Evolutionary conservation across 1,140 invertebrate genomes (phyloP).

Genomic region (Battus philenor): DNA sequence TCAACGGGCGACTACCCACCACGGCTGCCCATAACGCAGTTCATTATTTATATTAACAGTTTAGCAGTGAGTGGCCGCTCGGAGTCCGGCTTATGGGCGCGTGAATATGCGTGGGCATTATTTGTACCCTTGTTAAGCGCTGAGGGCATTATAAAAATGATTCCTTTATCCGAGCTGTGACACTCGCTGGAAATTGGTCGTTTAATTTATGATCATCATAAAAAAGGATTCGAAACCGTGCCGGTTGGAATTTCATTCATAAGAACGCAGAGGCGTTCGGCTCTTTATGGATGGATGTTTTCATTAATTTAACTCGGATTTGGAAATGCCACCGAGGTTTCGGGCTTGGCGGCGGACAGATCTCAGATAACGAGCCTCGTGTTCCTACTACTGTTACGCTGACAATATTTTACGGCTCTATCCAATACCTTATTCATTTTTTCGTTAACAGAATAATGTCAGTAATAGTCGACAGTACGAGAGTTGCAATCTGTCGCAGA

Average conservation of each 20-base stretch:
- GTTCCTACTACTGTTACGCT: slow-evolving; percentile 40
- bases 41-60: slow-evolving; percentile 77
- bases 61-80: slow-evolving; percentile 67
- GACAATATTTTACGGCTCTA: slow-evolving; percentile 8
- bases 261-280: slow-evolving; percentile 60
- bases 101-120: slow-evolving; percentile 75
- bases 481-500: not conserved
- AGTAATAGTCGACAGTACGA: too few species aligned
- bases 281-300: slow-evolving; percentile 71
- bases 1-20: slow-evolving; percentile 59
- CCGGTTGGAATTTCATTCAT: slow-evolving; percentile 76
- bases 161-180: slow-evolving; percentile 73
- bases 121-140: slow-evolving; percentile 76
- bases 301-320: slow-evolving; percentile 71
- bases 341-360: slow-evolving; percentile 38
- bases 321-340: slow-evolving; percentile 48
- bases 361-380: slow-evolving; percentile 33
- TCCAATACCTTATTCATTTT: slow-evolving; percentile 3
- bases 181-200: slow-evolving; percentile 73
- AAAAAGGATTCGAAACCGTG: slow-evolving; percentile 71
- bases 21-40: slow-evolving; percentile 62
- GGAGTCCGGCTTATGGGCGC: slow-evolving; percentile 66
- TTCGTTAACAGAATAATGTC: not conserved
- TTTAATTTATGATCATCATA: slow-evolving; percentile 74
- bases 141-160: slow-evolving; percentile 77